These are phyloP conservation scores for Chrosomus eos DNA, from an alignment of 2,797 vertebrate genomes.

Conservation along the genomic window DNA sequence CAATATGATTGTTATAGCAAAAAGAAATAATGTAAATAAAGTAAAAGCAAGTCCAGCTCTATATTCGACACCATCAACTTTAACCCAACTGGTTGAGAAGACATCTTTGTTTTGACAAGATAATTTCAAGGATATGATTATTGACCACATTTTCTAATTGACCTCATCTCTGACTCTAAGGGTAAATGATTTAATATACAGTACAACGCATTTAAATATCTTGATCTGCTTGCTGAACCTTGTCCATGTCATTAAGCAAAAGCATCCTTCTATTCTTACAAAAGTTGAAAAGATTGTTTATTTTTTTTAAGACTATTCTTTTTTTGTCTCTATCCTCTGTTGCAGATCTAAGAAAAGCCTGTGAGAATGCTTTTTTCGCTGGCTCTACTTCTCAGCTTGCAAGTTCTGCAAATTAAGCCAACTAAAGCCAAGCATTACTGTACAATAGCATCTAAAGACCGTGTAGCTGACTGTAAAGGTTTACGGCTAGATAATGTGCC, in stretches of 20 bases:
- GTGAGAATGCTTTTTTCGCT: conserved; percentile 60
- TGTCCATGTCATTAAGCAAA: not conserved
- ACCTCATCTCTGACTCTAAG: too few species aligned
- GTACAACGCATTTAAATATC: not conserved
- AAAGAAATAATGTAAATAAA: not conserved
- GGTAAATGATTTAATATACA: too few species aligned
- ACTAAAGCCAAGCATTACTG: conserved; percentile 47
- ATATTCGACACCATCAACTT: too few species aligned
- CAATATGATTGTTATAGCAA: not conserved
- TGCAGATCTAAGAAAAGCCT: conserved; percentile 54
- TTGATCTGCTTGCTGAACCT: not conserved
- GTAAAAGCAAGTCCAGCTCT: too few species aligned
- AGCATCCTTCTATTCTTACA: not conserved
- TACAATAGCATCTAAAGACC: conserved; percentile 54
- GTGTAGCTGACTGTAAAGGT: conserved; percentile 76
- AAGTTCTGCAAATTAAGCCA: conserved; percentile 57
- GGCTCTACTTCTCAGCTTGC: conserved; percentile 58
- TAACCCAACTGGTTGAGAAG: too few species aligned
- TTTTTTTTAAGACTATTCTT: not conserved
- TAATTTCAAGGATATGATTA: too few species aligned
- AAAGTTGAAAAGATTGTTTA: not conserved
- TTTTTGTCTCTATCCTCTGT: conserved; percentile 19
- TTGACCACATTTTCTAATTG: too few species aligned
- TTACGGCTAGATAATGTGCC: conserved; percentile 73
- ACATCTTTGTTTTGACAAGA: too few species aligned